Percentiles rank a stretch among this genome's conserved stretches.
Evolutionary conservation across 2,797 vertebrate genomes (phyloP).

Genomic region (Pseudochaenichthys georgianus): DNA sequence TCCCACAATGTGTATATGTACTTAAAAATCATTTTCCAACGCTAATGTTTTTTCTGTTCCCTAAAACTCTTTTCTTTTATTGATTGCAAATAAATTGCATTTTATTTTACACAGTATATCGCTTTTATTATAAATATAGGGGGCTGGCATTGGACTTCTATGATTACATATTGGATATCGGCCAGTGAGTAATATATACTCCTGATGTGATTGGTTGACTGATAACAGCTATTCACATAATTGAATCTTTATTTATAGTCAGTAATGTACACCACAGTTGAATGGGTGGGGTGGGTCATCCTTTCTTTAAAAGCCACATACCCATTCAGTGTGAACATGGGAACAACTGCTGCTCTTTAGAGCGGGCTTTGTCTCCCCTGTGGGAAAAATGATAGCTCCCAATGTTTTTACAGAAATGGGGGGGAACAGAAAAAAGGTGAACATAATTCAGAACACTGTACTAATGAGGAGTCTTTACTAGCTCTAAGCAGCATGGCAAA

Average conservation of each 20-base stretch:
- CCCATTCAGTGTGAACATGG: conserved; percentile 47
- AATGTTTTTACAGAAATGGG: conserved; percentile 37
- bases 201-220: background rate
- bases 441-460: conserved; percentile 3
- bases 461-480: background rate
- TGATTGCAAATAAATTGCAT: background rate
- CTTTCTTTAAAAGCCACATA: conserved; percentile 18
- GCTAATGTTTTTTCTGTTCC: background rate
- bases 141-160: background rate
- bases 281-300: conserved; percentile 28
- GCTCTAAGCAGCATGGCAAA: background rate
- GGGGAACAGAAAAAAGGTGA: conserved; percentile 33
- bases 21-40: background rate
- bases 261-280: conserved; percentile 27
- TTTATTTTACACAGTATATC: background rate
- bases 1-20: background rate
- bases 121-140: background rate
- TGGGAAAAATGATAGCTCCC: conserved; percentile 43
- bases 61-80: background rate
- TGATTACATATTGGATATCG: conserved; percentile 10
- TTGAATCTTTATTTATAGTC: conserved; percentile 16
- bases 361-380: conserved; percentile 44
- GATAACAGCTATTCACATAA: conserved; percentile 20
- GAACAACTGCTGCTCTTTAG: conserved; percentile 32
- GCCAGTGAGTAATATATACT: conserved; percentile 11